Evolutionary conservation across 1,140 invertebrate genomes (phyloP), one percentile per base, ranked within the genome.

Genomic region (Formica exsecta): DNA sequence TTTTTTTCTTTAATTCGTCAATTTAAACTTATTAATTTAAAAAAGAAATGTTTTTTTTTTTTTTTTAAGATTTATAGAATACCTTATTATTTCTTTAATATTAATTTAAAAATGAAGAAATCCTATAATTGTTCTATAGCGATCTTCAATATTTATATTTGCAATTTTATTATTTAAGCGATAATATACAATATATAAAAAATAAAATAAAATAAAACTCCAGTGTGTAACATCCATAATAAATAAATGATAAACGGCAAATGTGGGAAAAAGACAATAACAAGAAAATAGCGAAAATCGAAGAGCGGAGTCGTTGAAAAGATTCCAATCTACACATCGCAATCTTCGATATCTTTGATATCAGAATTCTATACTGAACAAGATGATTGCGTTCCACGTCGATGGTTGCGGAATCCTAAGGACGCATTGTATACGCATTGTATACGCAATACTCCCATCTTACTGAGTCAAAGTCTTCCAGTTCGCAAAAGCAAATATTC

Each of bases 371-470:
- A 64, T 77, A 77, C 11, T 41, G 38, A 51, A 65, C 61, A 51
- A 68, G 29, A 79, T 51, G 41, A 79, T 79, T 79, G 29, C 75
- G 29, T 79, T 79, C 76, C 76, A 68, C 41, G 36, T 79, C 76
- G 75, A 6, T 22, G 54, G 22, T 36, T 38, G 57, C 19, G 44
- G n/a, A 68, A 38, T 19, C 62, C n/a, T 54, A 68, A 68, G n/a
- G 62, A 65, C 13, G 29, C 41, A 38, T 79, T 79, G 44, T 68
- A 36, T 29, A 29, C 32, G 32, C 32, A 32, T 32, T 32, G 32
- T 32, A n/a, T n/a, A n/a, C n/a, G n/a, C n/a, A 61, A 32, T 36
- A 25, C 22, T 5, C 19, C 44, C 13, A 44, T 54, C 32, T 68
- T 41, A 19, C 51, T 25, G 64, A 57, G 57, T 70, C 76, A 68